Base-by-base conservation (phyloP, 2,888 invertebrate genomes). In the Phrixothrix hirtus region DNA sequence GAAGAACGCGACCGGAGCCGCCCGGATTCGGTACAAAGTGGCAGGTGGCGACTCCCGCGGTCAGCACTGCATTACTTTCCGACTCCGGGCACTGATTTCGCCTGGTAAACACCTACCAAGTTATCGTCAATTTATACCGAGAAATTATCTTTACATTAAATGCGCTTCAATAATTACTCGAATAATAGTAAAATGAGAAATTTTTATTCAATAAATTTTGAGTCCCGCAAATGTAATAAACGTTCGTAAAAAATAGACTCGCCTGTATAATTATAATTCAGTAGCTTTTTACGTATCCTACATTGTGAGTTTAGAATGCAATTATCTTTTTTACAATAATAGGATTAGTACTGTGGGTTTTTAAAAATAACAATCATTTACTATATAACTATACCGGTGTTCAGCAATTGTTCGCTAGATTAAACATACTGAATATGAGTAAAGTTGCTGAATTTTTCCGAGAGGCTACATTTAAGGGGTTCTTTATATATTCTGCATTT, bases 31-130 rank as follows among this genome's bases (percentile, higher is more conserved):
- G 52, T 46, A 46, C 36, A 41, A 52, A 52, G 63, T 64, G 67
- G 68, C 71, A 71, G 68, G 70, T 71, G 71, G 71, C 64, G 66
- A 70, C 66, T 68, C 65, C 66, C 67, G 67, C 67, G 68, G 69
- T 68, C 70, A 65, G 61, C 66, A 68, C 68, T 67, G 67, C 62
- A 69, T 71, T 70, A 70, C 68, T 68, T 70, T 64, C 64, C 64
- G 67, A 69, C 68, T 70, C 65, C 65, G 41, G 57, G 66, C 69
- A 68, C 67, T 72, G 73, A 73, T 72, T 73, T 69, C 63, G 65
- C 68, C 72, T 63, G 61, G 64, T 65, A 69, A 66, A 71, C 68
- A 67, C 69, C 69, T 67, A 67, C 68, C 65, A 62, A 65, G n/a
- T n/a, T n/a, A n/a, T n/a, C n/a, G n/a, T n/a, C n/a, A n/a, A n/a